Evolutionary conservation across 2,113 vertebrate species (phyloP), one percentile per base, ranked within the genome.

Genomic region (Pelmatolapia mariae): DNA sequence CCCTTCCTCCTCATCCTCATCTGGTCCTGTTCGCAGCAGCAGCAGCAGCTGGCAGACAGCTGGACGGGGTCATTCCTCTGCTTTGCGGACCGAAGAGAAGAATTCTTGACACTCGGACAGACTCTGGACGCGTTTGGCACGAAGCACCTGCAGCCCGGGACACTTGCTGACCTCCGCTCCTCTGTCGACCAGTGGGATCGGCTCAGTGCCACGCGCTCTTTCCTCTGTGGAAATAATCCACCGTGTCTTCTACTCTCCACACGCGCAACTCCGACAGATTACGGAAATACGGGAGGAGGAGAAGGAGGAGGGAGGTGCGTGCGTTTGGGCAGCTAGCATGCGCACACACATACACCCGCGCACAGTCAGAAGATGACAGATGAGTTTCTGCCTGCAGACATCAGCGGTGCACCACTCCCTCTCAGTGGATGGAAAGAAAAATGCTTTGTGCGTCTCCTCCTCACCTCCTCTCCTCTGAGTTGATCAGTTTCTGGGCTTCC

Each of bases 211-310:
- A 61, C 56, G 76, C 63, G 80, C 85, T 80, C 53, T 24, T n/a
- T 40, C 7, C n/a, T 88, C 86, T 36, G 45, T 50, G n/a, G 59
- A 8, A 82, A 40, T 8, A 56, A 57, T 40, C 84, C 26, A 40
- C 18, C 26, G 31, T 26, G 47, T 50, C 19, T n/a, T 63, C 61
- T 40, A 38, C 84, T 85, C 36, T 54, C 15, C 43, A 59, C 59
- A n/a, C 68, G 73, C 79, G 26, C 52, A 8, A 33, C 78, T 76
- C 57, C 8, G 22, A 13, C 50, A 81, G 52, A 90, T 13, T 15
- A 84, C 87, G 89, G 92, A 92, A 92, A 91, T 89, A 83, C 26
- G 33, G 19, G 24, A 53, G 83, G 40, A 81, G 73, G 50, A 80
- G 84, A 78, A 82, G 79, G 61, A 33, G 76, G n/a, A 47, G 31